Evolutionary conservation across 2,797 vertebrate genomes (phyloP).

Genomic region (Apodemus agrarius): DNA sequence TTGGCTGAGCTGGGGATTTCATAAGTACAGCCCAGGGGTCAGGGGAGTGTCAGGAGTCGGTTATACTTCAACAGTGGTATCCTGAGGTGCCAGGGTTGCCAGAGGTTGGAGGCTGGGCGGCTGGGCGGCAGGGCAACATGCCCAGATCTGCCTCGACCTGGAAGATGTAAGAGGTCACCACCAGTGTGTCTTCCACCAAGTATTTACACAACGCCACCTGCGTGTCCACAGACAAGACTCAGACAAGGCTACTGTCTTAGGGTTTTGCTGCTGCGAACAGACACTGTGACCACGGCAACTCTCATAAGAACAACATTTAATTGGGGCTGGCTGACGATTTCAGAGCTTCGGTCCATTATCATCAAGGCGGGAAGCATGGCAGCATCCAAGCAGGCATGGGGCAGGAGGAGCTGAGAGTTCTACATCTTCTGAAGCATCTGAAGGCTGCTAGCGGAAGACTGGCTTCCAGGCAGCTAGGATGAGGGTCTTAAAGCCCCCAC

Average conservation of each 20-base stretch:
- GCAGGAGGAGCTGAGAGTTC: background rate
- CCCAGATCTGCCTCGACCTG: background rate
- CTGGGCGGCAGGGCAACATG: background rate
- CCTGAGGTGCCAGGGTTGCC: background rate
- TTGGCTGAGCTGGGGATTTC: background rate
- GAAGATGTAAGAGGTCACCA: background rate
- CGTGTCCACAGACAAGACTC: background rate
- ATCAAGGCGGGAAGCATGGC: background rate
- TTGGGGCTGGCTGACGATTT: background rate
- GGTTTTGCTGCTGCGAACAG: background rate
- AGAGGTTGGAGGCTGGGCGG: background rate
- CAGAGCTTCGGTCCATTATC: background rate
- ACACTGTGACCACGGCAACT: background rate
- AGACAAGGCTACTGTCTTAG: background rate
- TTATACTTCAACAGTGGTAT: background rate
- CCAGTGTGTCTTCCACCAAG: background rate
- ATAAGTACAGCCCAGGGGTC: background rate
- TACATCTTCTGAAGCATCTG: background rate
- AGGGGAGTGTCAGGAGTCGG: background rate
- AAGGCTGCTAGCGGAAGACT: background rate
- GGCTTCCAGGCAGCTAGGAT: background rate
- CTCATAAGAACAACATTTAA: background rate
- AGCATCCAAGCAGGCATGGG: background rate
- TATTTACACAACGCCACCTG: background rate
- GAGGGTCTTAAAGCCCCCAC: background rate